phyloP scores from a whole-genome alignment of 2,888 invertebrate genomes.

The Limnephilus rhombicus region DNA sequence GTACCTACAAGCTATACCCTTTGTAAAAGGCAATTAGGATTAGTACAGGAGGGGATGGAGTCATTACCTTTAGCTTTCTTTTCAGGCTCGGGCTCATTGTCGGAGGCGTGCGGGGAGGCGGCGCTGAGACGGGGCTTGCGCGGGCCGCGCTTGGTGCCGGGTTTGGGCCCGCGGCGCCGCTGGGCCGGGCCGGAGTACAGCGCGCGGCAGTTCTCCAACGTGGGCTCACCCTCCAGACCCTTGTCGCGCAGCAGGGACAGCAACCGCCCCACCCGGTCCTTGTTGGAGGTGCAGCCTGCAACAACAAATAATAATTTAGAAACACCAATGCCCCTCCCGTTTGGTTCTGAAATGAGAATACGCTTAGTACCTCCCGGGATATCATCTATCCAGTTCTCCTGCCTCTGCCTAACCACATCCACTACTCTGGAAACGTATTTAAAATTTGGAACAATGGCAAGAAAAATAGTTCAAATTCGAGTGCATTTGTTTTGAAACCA shows the following conservation, averaged over 20 bases:
- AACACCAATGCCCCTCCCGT: too few species aligned
- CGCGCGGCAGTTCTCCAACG: conserved; percentile 74
- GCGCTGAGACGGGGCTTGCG: conserved; percentile 48
- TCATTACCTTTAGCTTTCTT: conserved; percentile 72
- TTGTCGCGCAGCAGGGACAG: conserved; percentile 73
- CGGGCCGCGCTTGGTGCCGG: conserved; percentile 58
- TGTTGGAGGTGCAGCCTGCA: conserved; percentile 76
- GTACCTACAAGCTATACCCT: too few species aligned
- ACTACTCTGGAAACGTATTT: too few species aligned
- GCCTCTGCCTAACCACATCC: too few species aligned
- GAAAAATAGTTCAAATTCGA: too few species aligned
- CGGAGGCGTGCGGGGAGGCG: conserved; percentile 69
- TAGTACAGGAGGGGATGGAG: conserved; percentile 60
- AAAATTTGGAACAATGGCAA: too few species aligned
- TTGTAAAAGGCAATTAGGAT: too few species aligned
- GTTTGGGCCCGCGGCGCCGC: conserved; percentile 72
- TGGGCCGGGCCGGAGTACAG: conserved; percentile 68
- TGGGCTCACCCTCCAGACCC: conserved; percentile 77
- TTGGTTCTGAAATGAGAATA: too few species aligned
- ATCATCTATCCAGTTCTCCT: too few species aligned
- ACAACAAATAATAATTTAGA: too few species aligned
- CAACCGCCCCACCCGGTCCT: conserved; percentile 76
- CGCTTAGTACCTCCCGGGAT: too few species aligned
- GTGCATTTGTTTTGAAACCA: too few species aligned
- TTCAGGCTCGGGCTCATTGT: conserved; percentile 66